Percentiles rank a stretch among this genome's conserved stretches.
These are phyloP conservation scores for Lepilemur ruficaudatus DNA, from an alignment of 2,797 vertebrate genomes.

Conservation along the genomic window DNA sequence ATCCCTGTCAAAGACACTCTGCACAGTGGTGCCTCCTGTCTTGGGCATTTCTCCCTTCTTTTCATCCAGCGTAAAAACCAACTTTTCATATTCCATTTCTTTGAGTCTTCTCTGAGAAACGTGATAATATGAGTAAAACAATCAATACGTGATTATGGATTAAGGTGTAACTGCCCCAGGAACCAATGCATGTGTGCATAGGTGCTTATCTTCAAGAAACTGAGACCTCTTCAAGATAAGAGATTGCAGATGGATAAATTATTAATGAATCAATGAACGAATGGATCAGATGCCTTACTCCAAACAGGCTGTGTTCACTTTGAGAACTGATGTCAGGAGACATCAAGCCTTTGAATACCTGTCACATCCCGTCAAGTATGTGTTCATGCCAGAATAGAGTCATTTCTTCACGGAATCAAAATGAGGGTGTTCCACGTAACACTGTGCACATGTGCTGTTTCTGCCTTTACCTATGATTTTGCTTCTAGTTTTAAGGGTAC, in stretches of 20 bases:
- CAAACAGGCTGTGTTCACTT: not conserved
- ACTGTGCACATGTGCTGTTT: fast-evolving
- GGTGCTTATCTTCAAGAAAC: not conserved
- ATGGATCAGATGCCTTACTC: not conserved
- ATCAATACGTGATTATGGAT: not conserved
- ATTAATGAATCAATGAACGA: not conserved
- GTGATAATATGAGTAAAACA: not conserved
- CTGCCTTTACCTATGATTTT: fast-evolving
- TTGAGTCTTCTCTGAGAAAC: not conserved
- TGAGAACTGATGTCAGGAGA: not conserved
- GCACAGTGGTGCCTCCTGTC: fast-evolving
- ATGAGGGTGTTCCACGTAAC: not conserved
- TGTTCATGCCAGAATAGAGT: not conserved
- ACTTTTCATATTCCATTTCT: not conserved
- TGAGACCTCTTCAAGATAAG: not conserved
- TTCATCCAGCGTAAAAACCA: not conserved
- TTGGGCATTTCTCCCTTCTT: not conserved
- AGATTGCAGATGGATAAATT: not conserved
- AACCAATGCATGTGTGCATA: not conserved
- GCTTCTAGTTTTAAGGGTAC: not conserved
- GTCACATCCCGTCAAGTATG: too few relatives aligned
- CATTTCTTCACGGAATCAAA: not conserved
- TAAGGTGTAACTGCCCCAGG: not conserved
- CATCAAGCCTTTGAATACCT: not conserved
- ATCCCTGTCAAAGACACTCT: not conserved